phyloP scores from a whole-genome alignment of 30 jellyfish, hydroid and myxozoan species.

The Mastigias papua region DNA sequence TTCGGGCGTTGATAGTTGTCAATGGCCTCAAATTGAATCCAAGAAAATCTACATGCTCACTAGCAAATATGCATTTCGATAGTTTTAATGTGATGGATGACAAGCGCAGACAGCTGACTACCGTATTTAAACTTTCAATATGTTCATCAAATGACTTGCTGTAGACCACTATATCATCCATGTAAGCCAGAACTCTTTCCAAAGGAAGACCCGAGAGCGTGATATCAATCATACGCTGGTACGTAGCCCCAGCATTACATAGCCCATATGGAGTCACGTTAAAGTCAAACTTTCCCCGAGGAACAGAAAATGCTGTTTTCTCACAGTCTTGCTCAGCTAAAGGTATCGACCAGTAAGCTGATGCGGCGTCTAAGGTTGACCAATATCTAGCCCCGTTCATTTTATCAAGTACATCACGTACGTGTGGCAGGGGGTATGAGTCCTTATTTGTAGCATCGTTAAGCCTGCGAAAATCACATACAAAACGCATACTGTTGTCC shows the following conservation, averaged over 20 bases:
- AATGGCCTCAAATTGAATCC: slow-evolving; percentile 53
- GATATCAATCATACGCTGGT: slow-evolving; percentile 65
- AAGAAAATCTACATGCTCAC: slow-evolving; percentile 32
- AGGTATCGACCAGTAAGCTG: slow-evolving; percentile 37
- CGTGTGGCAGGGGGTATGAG: slow-evolving; percentile 53
- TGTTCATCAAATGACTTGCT: slow-evolving; percentile 49
- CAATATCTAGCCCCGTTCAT: slow-evolving; percentile 52
- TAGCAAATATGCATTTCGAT: slow-evolving; percentile 59
- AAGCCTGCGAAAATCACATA: slow-evolving; percentile 67
- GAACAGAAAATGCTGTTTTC: slow-evolving; percentile 57
- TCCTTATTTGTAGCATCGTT: slow-evolving; percentile 69
- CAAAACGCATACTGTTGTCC: slow-evolving; percentile 56
- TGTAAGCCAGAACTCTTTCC: slow-evolving; percentile 66
- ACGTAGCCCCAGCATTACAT: slow-evolving; percentile 69
- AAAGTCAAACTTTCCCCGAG: slow-evolving; percentile 47
- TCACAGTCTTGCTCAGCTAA: slow-evolving; percentile 17
- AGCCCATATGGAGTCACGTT: slow-evolving; percentile 47
- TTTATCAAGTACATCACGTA: slow-evolving; percentile 61
- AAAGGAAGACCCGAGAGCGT: slow-evolving; percentile 63
- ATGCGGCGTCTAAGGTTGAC: slow-evolving; percentile 34
- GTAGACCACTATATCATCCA: slow-evolving; percentile 54
- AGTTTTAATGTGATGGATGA: slow-evolving; percentile 32
- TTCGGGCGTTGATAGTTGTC: slow-evolving; percentile 24
- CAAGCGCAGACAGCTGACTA: slow-evolving; percentile 34
- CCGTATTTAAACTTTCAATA: slow-evolving; percentile 4